Evolutionary conservation across 2,797 vertebrate genomes (phyloP), one percentile per base, ranked within the genome.

Genomic region (Acanthiza pusilla): DNA sequence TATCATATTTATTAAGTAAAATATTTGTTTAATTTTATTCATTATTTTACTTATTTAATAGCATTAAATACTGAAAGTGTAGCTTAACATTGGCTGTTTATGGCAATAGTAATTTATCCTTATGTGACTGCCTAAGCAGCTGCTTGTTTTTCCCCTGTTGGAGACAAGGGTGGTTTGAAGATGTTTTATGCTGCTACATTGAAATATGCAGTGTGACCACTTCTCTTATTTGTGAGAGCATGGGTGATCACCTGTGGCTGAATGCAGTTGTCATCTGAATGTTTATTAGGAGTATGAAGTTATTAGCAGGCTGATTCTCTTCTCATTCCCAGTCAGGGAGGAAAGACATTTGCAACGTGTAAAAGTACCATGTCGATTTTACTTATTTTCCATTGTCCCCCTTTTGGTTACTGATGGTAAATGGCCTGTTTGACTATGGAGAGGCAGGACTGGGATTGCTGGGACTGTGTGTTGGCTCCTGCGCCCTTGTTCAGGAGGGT

Each of bases 391-490:
- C 19, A 1, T 32, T 63, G 60, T 27, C 11, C 13, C 16, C 14
- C 10, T 58, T 62, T 68, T 11, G n/a, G 60, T 61, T 57, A 3
- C n/a, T 81, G 9, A 2, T 10, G 43, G 50, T 34, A 22, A 16
- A 26, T 15, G 32, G 25, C 26, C 43, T 4, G 0, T 53, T 25
- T 58, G 16, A 13, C 32, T 38, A 0, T 12, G 62, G 58, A 30
- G 47, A 10, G n/a, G 13, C 27, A 34, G 34, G 30, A 8, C 30
- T 63, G 0, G 0, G 66, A 5, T 23, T 70, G 11, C 21, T 21
- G 0, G 6, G 60, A 3, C 12, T 26, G 20, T 7, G 8, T 36
- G 2, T 27, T 15, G 50, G 48, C 15, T 38, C 8, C 1, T 6
- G 42, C 26, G 51, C 9, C 1, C 55, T 48, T 17, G 4, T 38